Percentiles rank a stretch among this genome's conserved stretches.
Conservation (phyloP, 2,888 invertebrate species). For the Ellobium chinense region DNA sequence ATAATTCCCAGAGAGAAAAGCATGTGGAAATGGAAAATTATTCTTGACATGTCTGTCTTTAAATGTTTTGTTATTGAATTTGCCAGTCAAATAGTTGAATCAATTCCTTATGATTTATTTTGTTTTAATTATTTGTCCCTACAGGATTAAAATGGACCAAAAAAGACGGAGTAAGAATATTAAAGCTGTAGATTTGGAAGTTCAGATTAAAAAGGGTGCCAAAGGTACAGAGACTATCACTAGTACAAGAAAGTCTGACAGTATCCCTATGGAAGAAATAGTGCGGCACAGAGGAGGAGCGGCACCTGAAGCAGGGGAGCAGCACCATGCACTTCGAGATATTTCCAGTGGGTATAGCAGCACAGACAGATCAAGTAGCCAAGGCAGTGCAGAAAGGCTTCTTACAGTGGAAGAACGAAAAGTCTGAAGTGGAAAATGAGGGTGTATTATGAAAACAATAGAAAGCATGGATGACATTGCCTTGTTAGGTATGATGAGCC, state of each 20-base stretch:
- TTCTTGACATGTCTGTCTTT: too few relatives aligned
- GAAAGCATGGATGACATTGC: too few relatives aligned
- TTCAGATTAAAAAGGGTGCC: slow-evolving; percentile 40
- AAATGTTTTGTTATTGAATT: too few relatives aligned
- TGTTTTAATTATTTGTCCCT: neutral
- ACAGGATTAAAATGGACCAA: slow-evolving; percentile 47
- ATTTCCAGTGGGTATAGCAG: slow-evolving; percentile 57
- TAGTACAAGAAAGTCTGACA: slow-evolving; percentile 13
- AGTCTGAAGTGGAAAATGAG: too few relatives aligned
- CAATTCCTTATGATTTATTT: too few relatives aligned
- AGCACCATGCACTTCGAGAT: slow-evolving; percentile 46
- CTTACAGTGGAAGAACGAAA: slow-evolving; percentile 28
- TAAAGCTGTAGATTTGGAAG: slow-evolving; percentile 47
- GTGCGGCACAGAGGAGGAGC: slow-evolving; percentile 19
- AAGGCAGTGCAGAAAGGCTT: slow-evolving; percentile 53
- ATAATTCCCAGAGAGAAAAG: too few relatives aligned
- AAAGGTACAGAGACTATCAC: slow-evolving; percentile 38
- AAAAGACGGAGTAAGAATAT: slow-evolving; percentile 34
- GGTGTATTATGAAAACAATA: too few relatives aligned
- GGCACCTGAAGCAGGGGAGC: neutral
- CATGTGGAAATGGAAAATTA: too few relatives aligned
- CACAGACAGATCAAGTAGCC: slow-evolving; percentile 55
- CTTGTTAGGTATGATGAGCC: too few relatives aligned
- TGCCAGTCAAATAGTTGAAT: too few relatives aligned
- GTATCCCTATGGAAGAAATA: slow-evolving; percentile 36